Percentiles rank a stretch among this genome's conserved stretches.
phyloP scores from a whole-genome alignment of 2,113 vertebrate species.

The Colossoma macropomum region DNA sequence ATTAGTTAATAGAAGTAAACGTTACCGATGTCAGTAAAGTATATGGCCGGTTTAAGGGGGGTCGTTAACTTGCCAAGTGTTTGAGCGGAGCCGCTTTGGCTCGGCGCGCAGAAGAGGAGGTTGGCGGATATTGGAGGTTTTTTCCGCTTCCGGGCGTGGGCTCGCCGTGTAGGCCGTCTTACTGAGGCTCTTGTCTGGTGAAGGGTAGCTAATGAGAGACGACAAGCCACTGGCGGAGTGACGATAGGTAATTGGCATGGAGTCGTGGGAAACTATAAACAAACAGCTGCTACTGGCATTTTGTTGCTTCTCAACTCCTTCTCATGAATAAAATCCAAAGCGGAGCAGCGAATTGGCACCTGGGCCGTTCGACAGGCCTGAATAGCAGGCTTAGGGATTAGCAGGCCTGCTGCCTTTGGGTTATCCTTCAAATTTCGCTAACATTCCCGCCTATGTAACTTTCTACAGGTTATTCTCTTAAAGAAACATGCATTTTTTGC shows the following conservation, averaged over 20 bases:
- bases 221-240: slow-evolving; percentile 78
- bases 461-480: not conserved
- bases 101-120: slow-evolving; percentile 1
- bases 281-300: slow-evolving; percentile 81
- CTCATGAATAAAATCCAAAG: slow-evolving; percentile 72
- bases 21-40: not conserved
- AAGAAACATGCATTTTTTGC: not conserved
- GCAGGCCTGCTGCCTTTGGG: slow-evolving; percentile 59
- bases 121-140: slow-evolving; percentile 11
- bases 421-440: not conserved
- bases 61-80: not conserved
- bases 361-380: slow-evolving; percentile 64
- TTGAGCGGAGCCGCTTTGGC: not conserved
- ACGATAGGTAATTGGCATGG: slow-evolving; percentile 78
- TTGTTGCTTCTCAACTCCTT: slow-evolving; percentile 69
- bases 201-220: slow-evolving; percentile 76
- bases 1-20: not conserved
- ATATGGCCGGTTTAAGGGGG: not conserved
- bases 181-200: slow-evolving; percentile 64
- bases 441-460: not conserved
- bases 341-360: slow-evolving; percentile 73
- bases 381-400: slow-evolving; percentile 67
- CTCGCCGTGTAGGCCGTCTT: slow-evolving; percentile 39
- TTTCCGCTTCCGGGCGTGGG: slow-evolving; percentile 40
- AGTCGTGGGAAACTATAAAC: slow-evolving; percentile 84